Conservation (phyloP, 1,140 invertebrate genomes). For the Psix sp. region DNA sequence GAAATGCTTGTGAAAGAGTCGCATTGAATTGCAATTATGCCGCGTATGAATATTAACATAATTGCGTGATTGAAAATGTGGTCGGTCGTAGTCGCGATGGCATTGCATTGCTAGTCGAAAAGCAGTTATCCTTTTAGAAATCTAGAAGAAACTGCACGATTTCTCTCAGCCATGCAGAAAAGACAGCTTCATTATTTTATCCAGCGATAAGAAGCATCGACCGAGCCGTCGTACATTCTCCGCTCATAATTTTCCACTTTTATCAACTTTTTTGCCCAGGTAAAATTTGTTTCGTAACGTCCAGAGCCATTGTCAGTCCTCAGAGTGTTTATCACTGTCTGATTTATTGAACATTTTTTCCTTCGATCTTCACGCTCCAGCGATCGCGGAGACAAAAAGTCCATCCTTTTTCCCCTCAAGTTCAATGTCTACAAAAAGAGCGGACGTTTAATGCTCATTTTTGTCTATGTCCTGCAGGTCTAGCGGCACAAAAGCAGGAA, state of each 20-base stretch:
- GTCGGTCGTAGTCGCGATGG: conserved; percentile 54
- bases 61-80: conserved; percentile 57
- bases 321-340: conserved; percentile 43
- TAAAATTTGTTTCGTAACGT: conserved; percentile 32
- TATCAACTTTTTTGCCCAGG: conserved; percentile 25
- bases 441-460: neutral
- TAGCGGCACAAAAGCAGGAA: conserved; percentile 77
- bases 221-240: conserved; percentile 26
- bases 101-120: conserved; percentile 49
- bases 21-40: conserved; percentile 52
- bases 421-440: neutral
- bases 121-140: conserved; percentile 60
- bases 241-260: conserved; percentile 37
- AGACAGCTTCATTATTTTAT: conserved; percentile 59
- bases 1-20: conserved; percentile 54
- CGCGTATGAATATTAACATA: conserved; percentile 55
- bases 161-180: conserved; percentile 39
- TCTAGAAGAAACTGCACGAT: conserved; percentile 58
- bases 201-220: conserved; percentile 52
- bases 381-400: neutral
- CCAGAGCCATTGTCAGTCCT: conserved; percentile 32
- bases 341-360: conserved; percentile 42
- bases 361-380: conserved; percentile 33
- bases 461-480: conserved; percentile 51
- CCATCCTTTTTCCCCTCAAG: neutral